phyloP scores from a whole-genome alignment of 2,888 invertebrate species.

The Pycnomerus fuliginosus region DNA sequence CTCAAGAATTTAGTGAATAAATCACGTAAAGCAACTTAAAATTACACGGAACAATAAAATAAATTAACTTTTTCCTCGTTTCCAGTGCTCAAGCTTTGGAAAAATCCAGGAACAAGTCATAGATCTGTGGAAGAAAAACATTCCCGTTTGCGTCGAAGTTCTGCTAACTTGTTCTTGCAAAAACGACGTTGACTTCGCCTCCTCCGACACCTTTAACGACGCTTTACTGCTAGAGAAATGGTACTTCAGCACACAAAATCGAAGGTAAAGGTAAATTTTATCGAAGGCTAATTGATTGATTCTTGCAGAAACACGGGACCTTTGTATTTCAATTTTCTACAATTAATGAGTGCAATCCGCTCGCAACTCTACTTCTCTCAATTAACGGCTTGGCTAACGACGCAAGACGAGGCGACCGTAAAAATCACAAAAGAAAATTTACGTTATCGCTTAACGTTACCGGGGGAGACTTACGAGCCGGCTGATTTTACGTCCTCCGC shows the following conservation, averaged over 20 bases:
- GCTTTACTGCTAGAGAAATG: constrained; percentile 75
- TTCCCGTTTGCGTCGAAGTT: constrained; percentile 80
- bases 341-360: constrained; percentile 87
- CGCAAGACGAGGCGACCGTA: constrained; percentile 36
- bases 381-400: constrained; percentile 86
- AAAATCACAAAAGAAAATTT: constrained; percentile 52
- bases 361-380: constrained; percentile 97
- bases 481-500: constrained; percentile 58
- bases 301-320: constrained; percentile 54
- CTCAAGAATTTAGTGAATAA: no score
- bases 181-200: constrained; percentile 35
- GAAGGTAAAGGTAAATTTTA: constrained; percentile 52
- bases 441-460: constrained; percentile 69
- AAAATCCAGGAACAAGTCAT: constrained; percentile 58
- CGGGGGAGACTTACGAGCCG: constrained; percentile 61
- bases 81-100: constrained; percentile 59
- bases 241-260: constrained; percentile 68
- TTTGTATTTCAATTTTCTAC: constrained; percentile 61
- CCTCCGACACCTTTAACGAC: constrained; percentile 51
- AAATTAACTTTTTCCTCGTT: no score
- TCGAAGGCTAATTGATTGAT: constrained; percentile 5
- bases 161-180: constrained; percentile 71
- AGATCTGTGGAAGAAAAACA: constrained; percentile 68
- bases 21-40: no score
- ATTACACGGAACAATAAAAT: no score